Evolutionary conservation across 2,113 vertebrate genomes (phyloP).

Genomic region (Artemisiospiza belli): DNA sequence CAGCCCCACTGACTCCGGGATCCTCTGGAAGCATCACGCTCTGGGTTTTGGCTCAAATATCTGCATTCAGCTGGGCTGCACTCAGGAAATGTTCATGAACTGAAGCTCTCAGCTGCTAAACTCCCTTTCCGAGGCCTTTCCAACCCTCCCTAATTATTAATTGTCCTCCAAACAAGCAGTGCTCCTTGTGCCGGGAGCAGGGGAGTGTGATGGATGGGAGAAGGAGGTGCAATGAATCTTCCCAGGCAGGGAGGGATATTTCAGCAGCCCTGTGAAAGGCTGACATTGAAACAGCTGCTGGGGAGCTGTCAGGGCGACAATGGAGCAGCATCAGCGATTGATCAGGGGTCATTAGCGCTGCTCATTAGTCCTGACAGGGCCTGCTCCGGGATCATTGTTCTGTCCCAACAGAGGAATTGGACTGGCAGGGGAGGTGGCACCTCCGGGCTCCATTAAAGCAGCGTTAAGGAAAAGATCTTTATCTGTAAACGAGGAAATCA

Average conservation of each 20-base stretch:
- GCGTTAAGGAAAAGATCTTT: background rate
- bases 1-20: fast-evolving
- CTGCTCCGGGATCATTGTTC: background rate
- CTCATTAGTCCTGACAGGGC: background rate
- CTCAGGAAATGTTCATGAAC: background rate
- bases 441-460: background rate
- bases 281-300: background rate
- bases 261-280: background rate
- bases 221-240: background rate
- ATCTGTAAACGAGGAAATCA: background rate
- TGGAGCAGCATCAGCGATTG: background rate
- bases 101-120: background rate
- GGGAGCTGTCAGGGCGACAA: background rate
- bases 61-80: background rate
- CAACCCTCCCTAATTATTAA: background rate
- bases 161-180: background rate
- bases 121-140: background rate
- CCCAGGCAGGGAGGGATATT: background rate
- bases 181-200: background rate
- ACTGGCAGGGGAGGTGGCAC: background rate
- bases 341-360: constrained; percentile 8
- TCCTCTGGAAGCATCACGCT: background rate
- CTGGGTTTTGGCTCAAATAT: background rate
- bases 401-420: background rate
- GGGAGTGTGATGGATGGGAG: background rate